Evolutionary conservation across 2,888 invertebrate species (phyloP), one percentile per base, ranked within the genome.

Genomic region (Meandrusa payeni): DNA sequence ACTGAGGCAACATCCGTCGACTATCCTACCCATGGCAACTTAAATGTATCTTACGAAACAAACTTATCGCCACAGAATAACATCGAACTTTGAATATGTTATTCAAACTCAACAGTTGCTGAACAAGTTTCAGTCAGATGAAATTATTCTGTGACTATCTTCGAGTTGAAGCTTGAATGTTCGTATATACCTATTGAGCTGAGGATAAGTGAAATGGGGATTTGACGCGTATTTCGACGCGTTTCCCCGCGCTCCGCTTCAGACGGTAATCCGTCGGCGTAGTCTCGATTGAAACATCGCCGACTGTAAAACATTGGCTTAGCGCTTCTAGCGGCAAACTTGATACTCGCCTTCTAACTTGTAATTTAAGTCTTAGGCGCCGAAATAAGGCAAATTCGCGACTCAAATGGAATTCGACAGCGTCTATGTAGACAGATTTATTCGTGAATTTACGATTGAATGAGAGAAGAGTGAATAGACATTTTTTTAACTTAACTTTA

Each of bases 371-470:
- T 73, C 69, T 79, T 73, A 76, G 69, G 73, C 77, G 78, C 77
- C 71, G 75, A 79, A 81, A 76, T 82, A 76, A 82, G 68, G 76
- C 78, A 77, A 80, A 81, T 83, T 83, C 80, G 62, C 81, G 65
- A 77, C 67, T 69, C 61, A 50, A 57, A 51, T 15, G 17, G 31
- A 38, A 38, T 37, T 32, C 7, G 9, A 9, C 9, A 5, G 19
- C 45, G 46, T 49, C 41, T 41, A 15, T 46, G 41, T 10, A 20
- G 11, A 23, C 37, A 12, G 7, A 24, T 31, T 20, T 40, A 24
- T 34, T 28, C 37, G 32, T 33, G 15, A 43, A 29, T n/a, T n/a
- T n/a, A n/a, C n/a, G n/a, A n/a, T n/a, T n/a, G n/a, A n/a, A n/a
- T n/a, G n/a, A n/a, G n/a, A n/a, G n/a, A n/a, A n/a, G n/a, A n/a